Base-by-base conservation (phyloP, 2,797 vertebrate species). In the Sylvia borin region DNA sequence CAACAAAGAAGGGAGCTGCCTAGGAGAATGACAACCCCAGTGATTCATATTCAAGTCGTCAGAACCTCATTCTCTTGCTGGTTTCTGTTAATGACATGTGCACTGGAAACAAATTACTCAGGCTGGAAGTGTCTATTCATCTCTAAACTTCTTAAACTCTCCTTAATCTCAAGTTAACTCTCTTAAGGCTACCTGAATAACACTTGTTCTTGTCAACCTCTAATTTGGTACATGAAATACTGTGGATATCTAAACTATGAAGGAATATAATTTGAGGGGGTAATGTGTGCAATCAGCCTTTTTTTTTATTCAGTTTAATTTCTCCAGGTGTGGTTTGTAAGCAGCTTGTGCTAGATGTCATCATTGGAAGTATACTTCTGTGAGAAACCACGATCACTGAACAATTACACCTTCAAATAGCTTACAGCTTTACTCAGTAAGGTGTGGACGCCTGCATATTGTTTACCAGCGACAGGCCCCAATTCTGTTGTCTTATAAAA, bases 251-350 rank as follows among this genome's bases (percentile, higher is more conserved):
- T 81, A 26, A 85, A 82, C n/a, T 48, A 4, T 76, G 73, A 86
- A 90, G 32, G 62, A 47, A 53, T 70, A 67, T 70, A 67, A 86
- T 82, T 50, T 42, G 38, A 91, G 38, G 79, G 3, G 21, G 27
- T 81, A 70, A 81, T 32, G 6, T 75, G 43, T 72, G 31, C 29
- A 13, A 17, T 71, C 34, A 53, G 42, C 32, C 32, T 83, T 78
- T 83, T 78, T 40, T 40, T 40, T 36, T 22, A 20, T 17, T 25
- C 16, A 27, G 14, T 60, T 90, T 71, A 11, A 36, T 92, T 92
- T 86, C 47, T 14, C 54, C 85, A 88, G 93, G 94, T 78, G 94
- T 93, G 93, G 87, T 88, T 62, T 88, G 14, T 81, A 58, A 80
- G 32, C 78, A 82, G 27, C 16, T 54, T 76, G 17, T 82, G 74